Conservation (phyloP, 2,888 invertebrate species). For the Octodonta nipae region DNA sequence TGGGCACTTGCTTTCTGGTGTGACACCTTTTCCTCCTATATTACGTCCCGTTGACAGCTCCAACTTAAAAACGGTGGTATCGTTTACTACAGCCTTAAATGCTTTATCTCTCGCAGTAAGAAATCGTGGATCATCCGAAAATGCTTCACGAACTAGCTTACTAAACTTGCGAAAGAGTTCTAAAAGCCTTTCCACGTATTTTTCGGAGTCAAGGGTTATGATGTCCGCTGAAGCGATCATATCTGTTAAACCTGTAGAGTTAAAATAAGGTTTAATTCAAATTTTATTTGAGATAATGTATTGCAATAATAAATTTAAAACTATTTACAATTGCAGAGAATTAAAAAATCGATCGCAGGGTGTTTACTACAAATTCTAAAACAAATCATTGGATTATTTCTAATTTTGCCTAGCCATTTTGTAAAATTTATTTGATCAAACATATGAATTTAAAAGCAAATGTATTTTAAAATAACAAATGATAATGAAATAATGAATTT, state of each 20-base stretch:
- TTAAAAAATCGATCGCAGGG: too few relatives aligned
- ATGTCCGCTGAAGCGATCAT: slow-evolving; percentile 78
- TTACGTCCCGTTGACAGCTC: slow-evolving; percentile 50
- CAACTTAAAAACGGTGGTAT: slow-evolving; percentile 72
- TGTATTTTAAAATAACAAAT: too few relatives aligned
- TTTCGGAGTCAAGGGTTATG: slow-evolving; percentile 93
- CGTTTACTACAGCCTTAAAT: slow-evolving; percentile 90
- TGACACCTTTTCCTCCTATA: slow-evolving; percentile 51
- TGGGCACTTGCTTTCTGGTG: slow-evolving; percentile 95
- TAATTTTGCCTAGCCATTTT: too few relatives aligned
- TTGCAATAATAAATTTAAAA: too few relatives aligned
- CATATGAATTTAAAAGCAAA: too few relatives aligned
- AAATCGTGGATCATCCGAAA: slow-evolving; percentile 92
- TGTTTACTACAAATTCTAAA: too few relatives aligned
- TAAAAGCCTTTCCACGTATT: slow-evolving; percentile 84
- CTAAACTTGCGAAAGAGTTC: slow-evolving; percentile 89
- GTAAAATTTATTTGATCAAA: too few relatives aligned
- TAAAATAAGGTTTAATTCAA: too few relatives aligned
- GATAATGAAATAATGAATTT: too few relatives aligned
- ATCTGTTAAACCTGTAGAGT: neutral
- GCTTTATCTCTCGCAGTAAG: slow-evolving; percentile 95
- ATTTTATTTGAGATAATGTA: too few relatives aligned
- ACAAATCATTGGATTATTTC: too few relatives aligned
- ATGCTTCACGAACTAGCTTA: slow-evolving; percentile 81
- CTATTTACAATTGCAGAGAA: too few relatives aligned